Base-by-base conservation (phyloP, 2,888 invertebrate species). In the Argyresthia goedartella region DNA sequence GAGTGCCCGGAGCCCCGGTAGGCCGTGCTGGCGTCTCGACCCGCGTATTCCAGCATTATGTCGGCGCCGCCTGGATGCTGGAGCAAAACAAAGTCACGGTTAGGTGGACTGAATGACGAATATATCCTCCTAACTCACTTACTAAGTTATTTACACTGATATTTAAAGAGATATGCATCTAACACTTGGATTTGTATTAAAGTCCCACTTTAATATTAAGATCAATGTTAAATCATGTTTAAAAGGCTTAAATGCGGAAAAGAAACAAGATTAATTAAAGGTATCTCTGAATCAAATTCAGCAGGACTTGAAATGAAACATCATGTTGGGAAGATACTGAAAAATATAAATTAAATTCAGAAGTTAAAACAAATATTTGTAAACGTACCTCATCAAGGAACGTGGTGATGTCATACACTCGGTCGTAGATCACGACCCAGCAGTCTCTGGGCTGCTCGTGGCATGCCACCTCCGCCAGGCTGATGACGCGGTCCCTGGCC, bases 401-500 rank as follows among this genome's bases (percentile, higher is more conserved):
- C 41, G 88, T 86, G 1, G 95, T 93, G 51, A 95, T 89, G 66
- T 96, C 92, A 72, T 95, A 96, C 10, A 96, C 93, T 53, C 93
- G 91, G 80, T 96, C 95, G 72, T 93, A 94, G 48, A 96, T 90
- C n/a, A 94, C 90, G 50, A 95, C 87, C 96, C 96, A 96, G 74
- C 95, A 96, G 68, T 95, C 93, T 11, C 88, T 74, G 7, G 76
- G 73, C 14, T 88, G 86, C 67, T 95, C 95, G 67, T 96, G 96
- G 66, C 89, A 88, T 6, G 92, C 87, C 4, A 96, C 93, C 77
- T 95, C 92, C 50, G 91, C 89, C 51, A 96, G 80, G n/a, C 89
- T 88, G 52, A 93, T 91, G 43, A 78, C 73, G 35, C 79, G 75
- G 50, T 87, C 82, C 56, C 78, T 77, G 6, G 82, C 73, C 54